Percentiles rank a stretch among this genome's conserved stretches.
These are phyloP conservation scores for Rambutsinella grinnellia DNA, from an alignment of 2,888 invertebrate species.

Conservation along the genomic window DNA sequence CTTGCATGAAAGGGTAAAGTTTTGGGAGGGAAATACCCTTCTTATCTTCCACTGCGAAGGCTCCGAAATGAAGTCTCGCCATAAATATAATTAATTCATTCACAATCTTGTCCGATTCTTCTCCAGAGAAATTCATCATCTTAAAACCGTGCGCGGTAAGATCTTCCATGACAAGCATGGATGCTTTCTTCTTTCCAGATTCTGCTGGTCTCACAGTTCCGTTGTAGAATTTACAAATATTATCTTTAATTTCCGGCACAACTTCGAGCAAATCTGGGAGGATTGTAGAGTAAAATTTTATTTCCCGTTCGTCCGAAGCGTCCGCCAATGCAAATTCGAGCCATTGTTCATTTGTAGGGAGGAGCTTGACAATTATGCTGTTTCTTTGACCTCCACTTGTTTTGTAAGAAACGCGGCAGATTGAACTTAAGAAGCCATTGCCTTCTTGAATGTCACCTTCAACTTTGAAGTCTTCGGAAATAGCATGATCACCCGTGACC, in stretches of 20 bases:
- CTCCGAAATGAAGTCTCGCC: constrained; percentile 58
- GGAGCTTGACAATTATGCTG: constrained; percentile 56
- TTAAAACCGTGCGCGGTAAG: constrained; percentile 55
- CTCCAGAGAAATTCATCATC: constrained; percentile 41
- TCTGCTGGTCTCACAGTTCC: constrained; percentile 22
- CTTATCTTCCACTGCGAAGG: constrained; percentile 27
- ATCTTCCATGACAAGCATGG: constrained; percentile 57
- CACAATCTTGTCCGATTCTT: constrained; percentile 15
- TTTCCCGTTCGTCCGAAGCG: constrained; percentile 53
- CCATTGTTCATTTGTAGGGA: constrained; percentile 41
- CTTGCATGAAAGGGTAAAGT: constrained; percentile 52
- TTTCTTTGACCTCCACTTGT: constrained; percentile 10
- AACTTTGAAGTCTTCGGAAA: constrained; percentile 19
- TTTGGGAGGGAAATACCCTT: constrained; percentile 34
- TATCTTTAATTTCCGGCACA: constrained; percentile 42
- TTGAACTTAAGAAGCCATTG: constrained; percentile 58
- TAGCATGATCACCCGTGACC: constrained; percentile 27
- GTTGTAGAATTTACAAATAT: constrained; percentile 37
- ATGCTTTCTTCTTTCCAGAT: constrained; percentile 12
- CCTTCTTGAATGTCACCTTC: constrained; percentile 57
- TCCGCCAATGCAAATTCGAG: constrained; percentile 32
- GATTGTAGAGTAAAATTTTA: constrained; percentile 45
- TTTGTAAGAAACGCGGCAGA: constrained; percentile 54
- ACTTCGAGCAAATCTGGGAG: constrained; percentile 33
- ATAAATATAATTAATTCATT: constrained; percentile 47